Base-by-base conservation (phyloP, 2,113 vertebrate species). In the Candoia aspera region DNA sequence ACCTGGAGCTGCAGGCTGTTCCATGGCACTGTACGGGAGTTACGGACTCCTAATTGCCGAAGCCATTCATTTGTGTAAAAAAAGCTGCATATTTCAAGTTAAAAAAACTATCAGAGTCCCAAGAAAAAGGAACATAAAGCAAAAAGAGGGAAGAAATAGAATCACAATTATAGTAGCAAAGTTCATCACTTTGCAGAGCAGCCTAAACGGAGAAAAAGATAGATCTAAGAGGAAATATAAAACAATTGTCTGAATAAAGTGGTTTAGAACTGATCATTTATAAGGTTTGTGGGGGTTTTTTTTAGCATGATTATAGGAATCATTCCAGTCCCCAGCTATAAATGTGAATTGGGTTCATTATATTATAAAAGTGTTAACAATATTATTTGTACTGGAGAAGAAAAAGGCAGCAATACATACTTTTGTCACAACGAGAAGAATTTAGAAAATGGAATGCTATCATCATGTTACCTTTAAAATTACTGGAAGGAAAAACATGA, bases 391-490 rank as follows among this genome's bases (percentile, higher is more conserved):
- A 2, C 62, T 9, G 46, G 88, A 19, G 86, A 17, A 46, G 93
- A 46, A 60, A 91, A 53, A 94, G 57, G 29, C 57, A n/a, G 26
- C 37, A 88, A 88, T 91, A 54, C 73, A 88, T 6, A 91, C 57
- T 58, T 91, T 55, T 58, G 19, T 91, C 93, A 89, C 10, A 73
- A 8, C 24, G 91, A 49, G 6, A 15, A 84, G 85, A 88, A 85
- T 92, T 92, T 42, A 87, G 85, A 90, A 62, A 10, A 37, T 68
- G 29, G 88, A 49, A 91, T 42, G 11, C 83, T 90, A 54, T 94
- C 90, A 15, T 0, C 92, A 17, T 58, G 5, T 93, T 94, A 93
- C 92, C 59, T 95, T 37, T 79, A 21, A 12, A 24, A 92, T 55
- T 21, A 91, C 93, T 91, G 60, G 95, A 23, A 1, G 24, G 3